A percentile compares a stretch with the other conserved stretches of the same genome.
These are phyloP conservation scores for Fopius arisanus DNA, from an alignment of 1,140 invertebrate species.

Conservation along the genomic window DNA sequence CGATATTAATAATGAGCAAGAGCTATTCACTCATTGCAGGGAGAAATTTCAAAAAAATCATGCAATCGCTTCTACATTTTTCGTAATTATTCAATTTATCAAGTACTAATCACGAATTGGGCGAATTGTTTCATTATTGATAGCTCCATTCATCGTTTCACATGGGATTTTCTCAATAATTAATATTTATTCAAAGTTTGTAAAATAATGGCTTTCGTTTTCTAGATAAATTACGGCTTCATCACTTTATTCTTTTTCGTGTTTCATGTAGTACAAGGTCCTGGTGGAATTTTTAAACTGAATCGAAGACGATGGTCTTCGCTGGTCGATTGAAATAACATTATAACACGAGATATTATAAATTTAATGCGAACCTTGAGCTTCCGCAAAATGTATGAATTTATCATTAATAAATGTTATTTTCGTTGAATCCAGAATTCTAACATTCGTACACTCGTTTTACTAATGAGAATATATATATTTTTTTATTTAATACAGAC, in stretches of 20 bases:
- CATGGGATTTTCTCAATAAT: slow-evolving; percentile 29
- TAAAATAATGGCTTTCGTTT: background rate
- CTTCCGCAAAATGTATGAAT: slow-evolving; percentile 36
- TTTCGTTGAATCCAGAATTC: slow-evolving; percentile 43
- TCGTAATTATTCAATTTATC: slow-evolving; percentile 15
- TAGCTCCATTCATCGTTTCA: background rate
- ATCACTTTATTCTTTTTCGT: slow-evolving; percentile 43
- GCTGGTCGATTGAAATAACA: background rate
- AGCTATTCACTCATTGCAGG: background rate
- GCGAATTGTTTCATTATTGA: background rate
- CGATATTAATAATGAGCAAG: slow-evolving; percentile 37
- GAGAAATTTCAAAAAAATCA: slow-evolving; percentile 14
- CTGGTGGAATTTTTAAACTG: background rate
- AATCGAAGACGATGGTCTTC: background rate
- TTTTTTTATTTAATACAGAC: background rate
- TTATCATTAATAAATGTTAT: slow-evolving; percentile 50
- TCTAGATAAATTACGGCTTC: slow-evolving; percentile 9
- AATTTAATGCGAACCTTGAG: slow-evolving; percentile 12
- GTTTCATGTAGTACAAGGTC: slow-evolving; percentile 3
- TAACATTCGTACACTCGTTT: slow-evolving; percentile 18
- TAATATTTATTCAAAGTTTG: slow-evolving; percentile 39
- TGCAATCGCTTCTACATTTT: slow-evolving; percentile 24
- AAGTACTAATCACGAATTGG: slow-evolving; percentile 32
- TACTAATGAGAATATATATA: background rate
- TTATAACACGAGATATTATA: background rate